Evolutionary conservation across 2,888 invertebrate species (phyloP).

Genomic region (Caenorhabditis afra): DNA sequence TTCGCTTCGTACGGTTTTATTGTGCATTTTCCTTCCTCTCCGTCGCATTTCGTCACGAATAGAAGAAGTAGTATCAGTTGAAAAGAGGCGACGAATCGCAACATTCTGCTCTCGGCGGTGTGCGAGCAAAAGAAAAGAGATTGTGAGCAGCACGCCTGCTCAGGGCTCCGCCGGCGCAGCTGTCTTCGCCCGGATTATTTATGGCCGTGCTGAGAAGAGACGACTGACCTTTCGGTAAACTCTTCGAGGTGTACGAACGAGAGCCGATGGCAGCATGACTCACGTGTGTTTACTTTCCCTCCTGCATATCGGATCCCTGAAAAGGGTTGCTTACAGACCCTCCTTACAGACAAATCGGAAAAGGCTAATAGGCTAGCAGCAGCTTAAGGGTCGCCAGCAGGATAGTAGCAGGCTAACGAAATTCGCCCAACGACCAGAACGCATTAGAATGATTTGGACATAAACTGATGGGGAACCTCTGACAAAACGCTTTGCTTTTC

Average conservation of each 20-base stretch:
- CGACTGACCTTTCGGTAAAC: slow-evolving; percentile 52
- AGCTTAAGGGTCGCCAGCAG: no score
- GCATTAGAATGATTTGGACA: no score
- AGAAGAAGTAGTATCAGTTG: slow-evolving; percentile 30
- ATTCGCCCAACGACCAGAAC: no score
- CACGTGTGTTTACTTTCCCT: no score
- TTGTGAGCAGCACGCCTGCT: slow-evolving; percentile 8
- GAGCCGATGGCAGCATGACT: no score
- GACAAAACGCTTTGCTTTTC: no score
- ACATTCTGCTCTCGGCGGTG: slow-evolving; percentile 22
- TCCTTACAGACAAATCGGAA: no score
- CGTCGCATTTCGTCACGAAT: neutral
- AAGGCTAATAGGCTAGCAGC: no score
- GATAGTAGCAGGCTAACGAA: no score
- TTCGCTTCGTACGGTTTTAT: slow-evolving; percentile 71
- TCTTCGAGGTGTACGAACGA: slow-evolving; percentile 33
- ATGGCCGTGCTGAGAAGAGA: slow-evolving; percentile 13
- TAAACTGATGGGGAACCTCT: no score
- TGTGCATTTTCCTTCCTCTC: slow-evolving; percentile 54
- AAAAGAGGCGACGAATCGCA: slow-evolving; percentile 35
- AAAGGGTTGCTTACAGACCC: no score
- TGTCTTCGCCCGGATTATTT: slow-evolving; percentile 54
- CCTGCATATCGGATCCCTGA: slow-evolving; percentile 25
- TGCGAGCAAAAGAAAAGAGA: slow-evolving; percentile 11
- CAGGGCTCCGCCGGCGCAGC: slow-evolving; percentile 22